These are phyloP conservation scores for Tetraneura akinire DNA, from an alignment of 1,140 invertebrate species.

Conservation along the genomic window DNA sequence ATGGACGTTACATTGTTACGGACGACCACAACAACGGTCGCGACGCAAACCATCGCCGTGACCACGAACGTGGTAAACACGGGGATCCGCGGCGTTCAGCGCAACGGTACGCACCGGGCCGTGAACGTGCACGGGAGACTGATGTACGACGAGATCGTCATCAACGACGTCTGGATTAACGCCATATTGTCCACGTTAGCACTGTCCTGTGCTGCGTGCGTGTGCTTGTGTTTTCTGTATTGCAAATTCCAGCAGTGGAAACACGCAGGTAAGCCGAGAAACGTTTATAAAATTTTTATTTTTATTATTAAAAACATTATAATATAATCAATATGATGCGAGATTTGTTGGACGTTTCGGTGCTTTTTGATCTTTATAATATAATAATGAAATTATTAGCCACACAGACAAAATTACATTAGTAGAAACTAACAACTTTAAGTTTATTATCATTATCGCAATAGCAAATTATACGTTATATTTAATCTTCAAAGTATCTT, in stretches of 20 bases:
- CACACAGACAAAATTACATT: no score
- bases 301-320: no score
- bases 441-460: no score
- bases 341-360: no score
- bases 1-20: background rate
- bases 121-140: conserved; percentile 36
- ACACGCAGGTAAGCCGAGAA: conserved; percentile 63
- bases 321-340: no score
- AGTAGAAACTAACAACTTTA: no score
- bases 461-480: no score
- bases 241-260: conserved; percentile 71
- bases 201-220: conserved; percentile 65
- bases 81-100: background rate
- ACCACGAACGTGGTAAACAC: background rate
- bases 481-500: no score
- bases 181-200: conserved; percentile 65
- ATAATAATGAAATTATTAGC: no score
- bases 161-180: conserved; percentile 67
- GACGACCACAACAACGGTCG: background rate
- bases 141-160: conserved; percentile 58
- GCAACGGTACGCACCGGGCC: background rate
- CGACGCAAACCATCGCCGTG: background rate
- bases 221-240: conserved; percentile 66
- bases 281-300: no score
- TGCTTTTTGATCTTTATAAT: no score